These are phyloP conservation scores for Rotaria sp. DNA, from an alignment of 2,888 invertebrate species.

Conservation along the genomic window DNA sequence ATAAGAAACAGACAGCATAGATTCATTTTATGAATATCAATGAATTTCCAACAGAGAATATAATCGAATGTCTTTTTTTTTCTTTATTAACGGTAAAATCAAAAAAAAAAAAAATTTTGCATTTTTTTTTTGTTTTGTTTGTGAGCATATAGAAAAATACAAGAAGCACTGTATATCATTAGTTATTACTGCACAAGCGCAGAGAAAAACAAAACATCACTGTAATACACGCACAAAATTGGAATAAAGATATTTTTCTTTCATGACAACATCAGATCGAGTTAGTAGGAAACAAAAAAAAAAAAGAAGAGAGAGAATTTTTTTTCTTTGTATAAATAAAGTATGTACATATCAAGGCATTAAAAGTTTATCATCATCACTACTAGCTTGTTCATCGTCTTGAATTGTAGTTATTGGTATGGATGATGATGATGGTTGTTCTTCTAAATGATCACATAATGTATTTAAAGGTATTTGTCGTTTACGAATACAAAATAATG, in stretches of 20 bases:
- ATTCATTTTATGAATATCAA: not conserved
- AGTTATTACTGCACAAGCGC: not conserved
- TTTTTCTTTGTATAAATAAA: not conserved
- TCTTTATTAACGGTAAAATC: not conserved
- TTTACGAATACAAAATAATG: not conserved
- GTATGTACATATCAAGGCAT: not conserved
- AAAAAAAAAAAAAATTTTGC: not conserved
- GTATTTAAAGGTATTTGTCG: not conserved
- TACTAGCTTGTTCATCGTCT: not conserved
- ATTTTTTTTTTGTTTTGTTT: not conserved
- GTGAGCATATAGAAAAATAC: constrained; percentile 8
- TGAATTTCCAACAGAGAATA: not conserved
- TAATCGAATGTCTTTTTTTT: not conserved
- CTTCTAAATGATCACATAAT: not conserved
- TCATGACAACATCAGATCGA: not conserved
- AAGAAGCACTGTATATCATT: constrained; percentile 7
- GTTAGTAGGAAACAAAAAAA: not conserved
- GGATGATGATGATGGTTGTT: not conserved
- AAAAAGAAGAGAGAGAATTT: not conserved
- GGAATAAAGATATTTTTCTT: not conserved
- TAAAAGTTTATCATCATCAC: not conserved
- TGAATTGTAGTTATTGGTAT: not conserved
- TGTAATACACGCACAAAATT: not conserved
- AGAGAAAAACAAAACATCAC: not conserved
- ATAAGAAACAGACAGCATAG: too few species aligned